Conservation (phyloP, 1,140 invertebrate species). For the Nephotettix cincticeps region DNA sequence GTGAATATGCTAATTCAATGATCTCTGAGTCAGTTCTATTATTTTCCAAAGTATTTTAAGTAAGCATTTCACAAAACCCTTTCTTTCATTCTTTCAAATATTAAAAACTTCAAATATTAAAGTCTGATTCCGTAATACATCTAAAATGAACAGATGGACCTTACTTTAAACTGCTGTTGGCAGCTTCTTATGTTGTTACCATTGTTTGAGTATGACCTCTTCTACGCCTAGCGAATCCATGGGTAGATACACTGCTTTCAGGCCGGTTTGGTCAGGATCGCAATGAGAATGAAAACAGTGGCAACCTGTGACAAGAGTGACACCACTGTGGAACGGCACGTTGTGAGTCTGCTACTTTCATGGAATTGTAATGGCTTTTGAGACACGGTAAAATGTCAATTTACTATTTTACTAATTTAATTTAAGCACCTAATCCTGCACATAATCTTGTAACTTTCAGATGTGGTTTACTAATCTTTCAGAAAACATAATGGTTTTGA, state of each 20-base stretch:
- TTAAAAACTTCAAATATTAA: not conserved
- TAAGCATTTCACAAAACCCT: not conserved
- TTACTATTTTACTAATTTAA: not conserved
- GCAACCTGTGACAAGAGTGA: not conserved
- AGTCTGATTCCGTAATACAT: not conserved
- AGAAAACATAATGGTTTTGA: no score
- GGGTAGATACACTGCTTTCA: conserved; percentile 6
- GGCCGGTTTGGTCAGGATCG: not conserved
- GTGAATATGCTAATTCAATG: no score
- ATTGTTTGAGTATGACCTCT: not conserved
- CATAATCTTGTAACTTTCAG: not conserved
- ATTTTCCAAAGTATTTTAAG: not conserved
- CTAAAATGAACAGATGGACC: not conserved
- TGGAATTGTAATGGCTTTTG: not conserved
- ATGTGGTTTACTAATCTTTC: no score
- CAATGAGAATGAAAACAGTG: not conserved
- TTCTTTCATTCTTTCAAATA: not conserved
- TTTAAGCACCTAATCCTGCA: not conserved
- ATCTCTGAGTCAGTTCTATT: no score
- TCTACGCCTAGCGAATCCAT: not conserved
- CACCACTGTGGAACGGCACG: not conserved
- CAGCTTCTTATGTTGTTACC: not conserved
- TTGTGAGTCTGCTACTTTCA: not conserved
- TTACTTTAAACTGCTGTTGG: not conserved
- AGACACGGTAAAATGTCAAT: not conserved